Conservation (phyloP, 2,113 vertebrate species). For the Neolamprologus toae region DNA sequence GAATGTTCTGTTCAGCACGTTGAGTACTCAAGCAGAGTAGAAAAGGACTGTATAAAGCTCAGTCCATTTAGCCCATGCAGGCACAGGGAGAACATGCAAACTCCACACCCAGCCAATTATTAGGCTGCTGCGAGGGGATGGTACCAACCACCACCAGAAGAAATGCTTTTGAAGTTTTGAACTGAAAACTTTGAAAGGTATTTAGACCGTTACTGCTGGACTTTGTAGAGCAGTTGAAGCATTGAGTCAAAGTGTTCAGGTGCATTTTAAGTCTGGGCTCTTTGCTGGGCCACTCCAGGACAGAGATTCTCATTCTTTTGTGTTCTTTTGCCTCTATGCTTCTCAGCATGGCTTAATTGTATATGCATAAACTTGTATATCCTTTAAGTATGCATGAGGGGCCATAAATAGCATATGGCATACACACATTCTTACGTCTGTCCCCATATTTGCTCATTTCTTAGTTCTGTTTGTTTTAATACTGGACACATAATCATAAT, state of each 20-base stretch:
- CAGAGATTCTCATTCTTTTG: neutral
- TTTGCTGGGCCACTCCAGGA: neutral
- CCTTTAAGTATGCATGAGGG: neutral
- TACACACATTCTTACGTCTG: neutral
- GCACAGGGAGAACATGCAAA: neutral
- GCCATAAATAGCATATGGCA: neutral
- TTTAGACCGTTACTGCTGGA: neutral
- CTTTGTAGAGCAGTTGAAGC: neutral
- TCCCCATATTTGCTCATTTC: neutral
- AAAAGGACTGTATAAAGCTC: neutral
- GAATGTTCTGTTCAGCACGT: neutral
- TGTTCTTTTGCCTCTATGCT: neutral
- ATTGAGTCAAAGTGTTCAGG: neutral
- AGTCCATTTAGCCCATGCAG: neutral
- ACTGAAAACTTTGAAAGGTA: neutral
- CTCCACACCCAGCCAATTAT: neutral
- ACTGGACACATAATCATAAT: neutral
- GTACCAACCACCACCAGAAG: neutral
- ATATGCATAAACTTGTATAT: neutral
- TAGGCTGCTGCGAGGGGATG: neutral
- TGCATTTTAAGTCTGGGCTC: neutral
- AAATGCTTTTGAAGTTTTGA: neutral
- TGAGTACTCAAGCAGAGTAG: neutral
- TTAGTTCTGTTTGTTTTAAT: neutral
- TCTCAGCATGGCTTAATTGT: neutral